Base-by-base conservation (phyloP, 2,113 vertebrate species). In the Gymnarchus niloticus region DNA sequence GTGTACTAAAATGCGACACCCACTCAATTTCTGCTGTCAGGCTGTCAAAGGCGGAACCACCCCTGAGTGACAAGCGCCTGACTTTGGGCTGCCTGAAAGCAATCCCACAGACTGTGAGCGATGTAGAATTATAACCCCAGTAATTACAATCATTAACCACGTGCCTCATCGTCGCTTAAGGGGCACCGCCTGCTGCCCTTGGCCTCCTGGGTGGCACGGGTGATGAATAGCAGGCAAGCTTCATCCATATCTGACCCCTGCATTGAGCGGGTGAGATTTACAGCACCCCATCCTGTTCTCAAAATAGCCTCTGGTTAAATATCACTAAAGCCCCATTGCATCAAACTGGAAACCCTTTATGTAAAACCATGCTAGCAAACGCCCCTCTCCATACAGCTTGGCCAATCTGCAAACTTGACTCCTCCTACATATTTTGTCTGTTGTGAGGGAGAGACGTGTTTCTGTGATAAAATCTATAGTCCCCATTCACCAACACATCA, bases 101-200 rank as follows among this genome's bases (percentile, higher is more conserved):
- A 87, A 87, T 86, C 87, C 84, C 61, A 33, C 65, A 33, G 56
- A 69, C 78, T 37, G 25, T 19, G 37, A 87, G 61, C 69, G 84
- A 83, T 86, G 88, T 87, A 88, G 59, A 89, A 88, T 86, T 83
- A 86, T 83, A 87, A 88, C 87, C 88, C 83, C 44, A 69, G 41
- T 87, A 89, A 90, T 90, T 90, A 84, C 84, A 87, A 84, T 90
- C 81, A 90, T 91, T 90, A 90, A 73, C 83, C 37, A 86, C 51
- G 21, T 85, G 84, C 54, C 81, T 87, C 85, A 87, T 86, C n/a
- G 23, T 78, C 69, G 82, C 88, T 77, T 73, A 73, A 41, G 5
- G 77, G 83, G 69, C 81, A 10, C 37, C 80, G 54, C 59, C 77
- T 88, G 48, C 19, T 54, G n/a, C 81, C 83, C 69, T 44, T 28